Conservation (phyloP, 2,888 invertebrate genomes). For the Chloromyia formosa region DNA sequence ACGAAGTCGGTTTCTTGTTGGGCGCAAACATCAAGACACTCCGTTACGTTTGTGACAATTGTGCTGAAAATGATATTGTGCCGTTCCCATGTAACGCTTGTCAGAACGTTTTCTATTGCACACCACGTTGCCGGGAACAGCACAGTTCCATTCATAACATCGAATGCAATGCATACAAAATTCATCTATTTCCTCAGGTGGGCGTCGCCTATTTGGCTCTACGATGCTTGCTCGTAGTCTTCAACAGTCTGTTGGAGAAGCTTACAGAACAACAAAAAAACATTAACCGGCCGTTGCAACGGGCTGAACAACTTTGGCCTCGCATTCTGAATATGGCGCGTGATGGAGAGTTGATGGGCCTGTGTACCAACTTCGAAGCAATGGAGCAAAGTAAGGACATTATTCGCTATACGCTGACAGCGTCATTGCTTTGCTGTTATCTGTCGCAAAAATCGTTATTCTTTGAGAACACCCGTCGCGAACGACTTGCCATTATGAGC, state of each 20-base stretch:
- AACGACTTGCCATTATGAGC: slow-evolving; percentile 56
- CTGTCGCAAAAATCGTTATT: slow-evolving; percentile 72
- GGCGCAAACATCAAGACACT: no score
- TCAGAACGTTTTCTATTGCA: slow-evolving; percentile 74
- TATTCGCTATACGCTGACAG: slow-evolving; percentile 75
- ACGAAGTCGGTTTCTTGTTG: neutral
- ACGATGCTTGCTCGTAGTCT: slow-evolving; percentile 70
- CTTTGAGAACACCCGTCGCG: slow-evolving; percentile 67
- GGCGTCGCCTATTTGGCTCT: slow-evolving; percentile 84
- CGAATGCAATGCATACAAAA: slow-evolving; percentile 75
- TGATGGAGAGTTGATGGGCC: slow-evolving; percentile 74
- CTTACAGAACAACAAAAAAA: neutral
- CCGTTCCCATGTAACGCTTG: slow-evolving; percentile 77
- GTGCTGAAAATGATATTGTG: slow-evolving; percentile 70
- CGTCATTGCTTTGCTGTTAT: slow-evolving; percentile 73
- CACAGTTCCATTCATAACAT: slow-evolving; percentile 72
- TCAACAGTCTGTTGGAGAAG: slow-evolving; percentile 49
- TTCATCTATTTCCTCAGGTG: slow-evolving; percentile 72
- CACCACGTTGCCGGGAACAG: slow-evolving; percentile 68
- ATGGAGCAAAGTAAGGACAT: slow-evolving; percentile 71
- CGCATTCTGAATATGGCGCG: slow-evolving; percentile 57
- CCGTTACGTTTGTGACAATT: slow-evolving; percentile 75
- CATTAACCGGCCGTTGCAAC: neutral
- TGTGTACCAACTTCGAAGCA: slow-evolving; percentile 78
- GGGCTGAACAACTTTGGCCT: slow-evolving; percentile 25